phyloP scores from a whole-genome alignment of 2,113 vertebrate genomes.

The Hydropotes inermis region DNA sequence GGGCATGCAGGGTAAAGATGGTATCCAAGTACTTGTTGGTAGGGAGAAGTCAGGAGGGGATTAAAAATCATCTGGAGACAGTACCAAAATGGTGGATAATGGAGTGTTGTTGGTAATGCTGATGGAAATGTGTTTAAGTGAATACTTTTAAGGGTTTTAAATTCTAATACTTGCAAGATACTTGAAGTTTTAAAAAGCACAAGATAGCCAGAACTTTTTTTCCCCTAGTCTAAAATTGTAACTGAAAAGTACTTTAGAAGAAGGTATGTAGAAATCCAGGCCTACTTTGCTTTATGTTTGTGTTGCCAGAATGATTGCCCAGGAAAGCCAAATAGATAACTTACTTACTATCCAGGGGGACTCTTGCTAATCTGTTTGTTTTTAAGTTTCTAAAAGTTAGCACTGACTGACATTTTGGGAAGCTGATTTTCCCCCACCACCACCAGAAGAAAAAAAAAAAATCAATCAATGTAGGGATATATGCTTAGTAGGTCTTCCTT shows the following conservation, averaged over 20 bases:
- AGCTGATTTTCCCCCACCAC: not conserved
- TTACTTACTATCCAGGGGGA: not conserved
- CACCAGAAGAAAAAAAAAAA: not conserved
- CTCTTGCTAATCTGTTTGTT: not conserved
- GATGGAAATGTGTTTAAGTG: conserved; percentile 36
- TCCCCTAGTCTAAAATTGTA: conserved; percentile 33
- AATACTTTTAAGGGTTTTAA: conserved; percentile 53
- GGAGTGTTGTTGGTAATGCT: conserved; percentile 36
- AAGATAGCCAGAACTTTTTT: not conserved
- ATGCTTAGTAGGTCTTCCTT: not conserved
- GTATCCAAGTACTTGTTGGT: conserved; percentile 65
- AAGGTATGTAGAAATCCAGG: conserved; percentile 13
- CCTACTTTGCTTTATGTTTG: conserved; percentile 41
- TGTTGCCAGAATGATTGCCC: conserved; percentile 15
- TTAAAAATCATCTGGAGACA: conserved; percentile 68
- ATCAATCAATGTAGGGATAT: not conserved
- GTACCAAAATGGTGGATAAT: conserved; percentile 56
- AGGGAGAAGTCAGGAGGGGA: conserved; percentile 58
- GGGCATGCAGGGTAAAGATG: conserved; percentile 64
- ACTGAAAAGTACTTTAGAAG: conserved; percentile 29
- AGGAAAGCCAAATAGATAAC: conserved; percentile 31
- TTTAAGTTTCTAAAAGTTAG: conserved; percentile 1
- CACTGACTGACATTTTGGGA: not conserved
- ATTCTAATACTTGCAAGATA: conserved; percentile 49
- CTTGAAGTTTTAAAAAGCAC: conserved; percentile 48